A percentile compares a stretch with the other conserved stretches of the same genome.
phyloP scores from a whole-genome alignment of 1,140 invertebrate genomes.

The Papilio dardanus region DNA sequence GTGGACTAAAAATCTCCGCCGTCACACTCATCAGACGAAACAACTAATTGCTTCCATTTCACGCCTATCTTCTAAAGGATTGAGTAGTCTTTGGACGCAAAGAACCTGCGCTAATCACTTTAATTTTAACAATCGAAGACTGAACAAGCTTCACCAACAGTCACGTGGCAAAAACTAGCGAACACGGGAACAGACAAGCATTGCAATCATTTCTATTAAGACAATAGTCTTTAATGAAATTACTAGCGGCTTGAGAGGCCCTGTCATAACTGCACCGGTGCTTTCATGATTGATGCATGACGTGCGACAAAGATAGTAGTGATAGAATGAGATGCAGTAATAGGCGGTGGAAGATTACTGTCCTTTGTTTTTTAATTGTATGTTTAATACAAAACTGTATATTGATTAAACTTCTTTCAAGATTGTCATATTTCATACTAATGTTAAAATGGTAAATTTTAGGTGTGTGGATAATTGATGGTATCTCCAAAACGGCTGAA shows the following conservation, averaged over 20 bases:
- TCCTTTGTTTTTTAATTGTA: background rate
- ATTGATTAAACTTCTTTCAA: too few relatives aligned
- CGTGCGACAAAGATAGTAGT: background rate
- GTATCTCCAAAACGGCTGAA: too few relatives aligned
- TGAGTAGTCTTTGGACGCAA: too few relatives aligned
- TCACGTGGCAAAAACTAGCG: background rate
- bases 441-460: too few relatives aligned
- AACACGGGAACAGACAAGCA: conserved; percentile 10
- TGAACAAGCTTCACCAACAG: background rate
- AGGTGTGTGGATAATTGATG: too few relatives aligned
- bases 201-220: conserved; percentile 13
- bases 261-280: conserved; percentile 29
- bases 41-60: too few relatives aligned
- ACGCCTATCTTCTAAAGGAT: too few relatives aligned
- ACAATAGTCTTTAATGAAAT: conserved; percentile 31
- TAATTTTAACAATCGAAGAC: background rate
- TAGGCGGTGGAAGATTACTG: background rate
- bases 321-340: background rate
- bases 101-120: too few relatives aligned
- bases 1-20: too few relatives aligned
- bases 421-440: too few relatives aligned
- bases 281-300: conserved; percentile 7
- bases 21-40: too few relatives aligned
- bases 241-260: conserved; percentile 2
- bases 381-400: too few relatives aligned